phyloP scores from a whole-genome alignment of 1,140 invertebrate genomes.

The Pantala flavescens region DNA sequence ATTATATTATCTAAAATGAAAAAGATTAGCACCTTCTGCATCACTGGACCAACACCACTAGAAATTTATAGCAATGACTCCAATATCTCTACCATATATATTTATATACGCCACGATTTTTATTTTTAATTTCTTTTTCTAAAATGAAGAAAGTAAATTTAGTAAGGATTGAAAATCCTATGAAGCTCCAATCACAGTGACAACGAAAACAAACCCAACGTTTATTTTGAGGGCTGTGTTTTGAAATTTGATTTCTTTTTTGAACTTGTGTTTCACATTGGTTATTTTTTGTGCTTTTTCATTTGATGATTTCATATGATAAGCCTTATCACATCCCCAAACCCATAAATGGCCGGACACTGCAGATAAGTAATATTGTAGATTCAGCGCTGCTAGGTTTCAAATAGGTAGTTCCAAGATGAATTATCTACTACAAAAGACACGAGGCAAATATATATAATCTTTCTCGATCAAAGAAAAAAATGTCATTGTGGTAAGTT shows the following conservation, averaged over 20 bases:
- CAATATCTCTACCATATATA: neutral
- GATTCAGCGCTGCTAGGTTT: too few species aligned
- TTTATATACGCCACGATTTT: neutral
- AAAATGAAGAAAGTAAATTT: neutral
- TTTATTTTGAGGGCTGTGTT: neutral
- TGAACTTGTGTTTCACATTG: neutral
- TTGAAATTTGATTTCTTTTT: neutral
- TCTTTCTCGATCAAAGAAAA: too few species aligned
- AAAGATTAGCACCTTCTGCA: constrained; percentile 9
- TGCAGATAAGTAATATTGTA: neutral
- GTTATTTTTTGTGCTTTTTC: constrained; percentile 3
- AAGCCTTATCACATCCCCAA: neutral
- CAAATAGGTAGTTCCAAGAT: too few species aligned
- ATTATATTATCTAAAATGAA: neutral
- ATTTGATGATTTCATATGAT: neutral
- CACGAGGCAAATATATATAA: too few species aligned
- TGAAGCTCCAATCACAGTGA: constrained; percentile 5
- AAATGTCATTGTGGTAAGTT: neutral
- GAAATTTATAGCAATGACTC: neutral
- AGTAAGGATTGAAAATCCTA: neutral
- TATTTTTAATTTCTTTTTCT: neutral
- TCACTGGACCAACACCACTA: constrained; percentile 8
- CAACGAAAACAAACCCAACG: neutral
- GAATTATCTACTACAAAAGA: too few species aligned
- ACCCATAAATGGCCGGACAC: neutral